These are phyloP conservation scores for Lamellibrachia luymesi DNA, from an alignment of 1,140 invertebrate genomes.

Conservation along the genomic window DNA sequence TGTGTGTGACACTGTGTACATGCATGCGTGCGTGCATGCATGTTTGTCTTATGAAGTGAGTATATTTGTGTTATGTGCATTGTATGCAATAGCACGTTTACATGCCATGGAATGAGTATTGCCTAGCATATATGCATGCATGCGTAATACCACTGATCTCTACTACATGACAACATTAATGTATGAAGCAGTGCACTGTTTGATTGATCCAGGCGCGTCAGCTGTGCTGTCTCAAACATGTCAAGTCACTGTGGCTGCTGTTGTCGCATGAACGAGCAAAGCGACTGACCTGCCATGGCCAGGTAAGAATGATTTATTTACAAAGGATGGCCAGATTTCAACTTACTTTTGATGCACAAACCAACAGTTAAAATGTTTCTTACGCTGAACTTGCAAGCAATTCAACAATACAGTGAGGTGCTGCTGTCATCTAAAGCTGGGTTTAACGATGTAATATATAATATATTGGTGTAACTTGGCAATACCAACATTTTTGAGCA, in stretches of 20 bases:
- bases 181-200: background rate
- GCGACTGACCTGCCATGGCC: slow-evolving; percentile 19
- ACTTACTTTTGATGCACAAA: background rate
- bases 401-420: background rate
- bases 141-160: background rate
- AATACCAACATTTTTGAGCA: background rate
- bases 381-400: slow-evolving; percentile 29
- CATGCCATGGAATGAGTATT: too few species aligned
- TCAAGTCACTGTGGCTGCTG: slow-evolving; percentile 39
- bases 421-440: slow-evolving; percentile 4
- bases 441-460: background rate
- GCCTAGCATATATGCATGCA: too few species aligned
- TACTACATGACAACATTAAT: background rate
- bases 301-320: slow-evolving; percentile 20
- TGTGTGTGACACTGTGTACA: too few species aligned
- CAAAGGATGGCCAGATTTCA: background rate
- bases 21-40: too few species aligned
- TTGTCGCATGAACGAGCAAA: slow-evolving; percentile 35
- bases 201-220: slow-evolving; percentile 27
- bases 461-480: background rate
- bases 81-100: background rate
- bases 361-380: background rate
- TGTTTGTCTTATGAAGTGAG: background rate
- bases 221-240: slow-evolving; percentile 35
- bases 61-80: background rate